Evolutionary conservation across 2,113 vertebrate genomes (phyloP), one percentile per base, ranked within the genome.

Genomic region (Peromyscus leucopus): DNA sequence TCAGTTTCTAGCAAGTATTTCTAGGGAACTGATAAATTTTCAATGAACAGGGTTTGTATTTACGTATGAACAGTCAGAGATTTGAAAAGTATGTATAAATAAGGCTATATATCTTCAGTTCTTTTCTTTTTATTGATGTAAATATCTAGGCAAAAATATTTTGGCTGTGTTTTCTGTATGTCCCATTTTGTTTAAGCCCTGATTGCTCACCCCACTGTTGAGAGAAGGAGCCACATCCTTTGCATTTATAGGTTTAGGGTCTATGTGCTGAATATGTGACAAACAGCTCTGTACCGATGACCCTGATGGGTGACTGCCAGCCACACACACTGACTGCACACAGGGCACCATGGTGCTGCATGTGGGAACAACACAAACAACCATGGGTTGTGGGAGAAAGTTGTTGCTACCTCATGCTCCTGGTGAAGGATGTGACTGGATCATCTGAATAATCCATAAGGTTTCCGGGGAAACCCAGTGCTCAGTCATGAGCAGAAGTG

Each of bases 391-490:
- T 16, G 48, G 7, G n/a, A 95, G 15, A 13, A 11, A 51, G 7
- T 19, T 21, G 65, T 24, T 61, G 39, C 2, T 59, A 48, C 4
- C 57, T 55, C 31, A 5, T 57, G 16, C 42, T 84, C 33, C n/a
- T 4, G 46, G 2, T 16, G 61, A 90, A 36, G 12, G 42, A 36
- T 24, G 4, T 21, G 12, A 51, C 17, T 46, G 42, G 13, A 21
- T 1, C 21, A 1, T 75, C 16, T 61, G 19, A 17, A 24, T 24
- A 72, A 76, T 71, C 59, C 61, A 11, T 33, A 4, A 26, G 78
- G 8, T 65, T 31, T 3, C 0, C 3, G 46, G 48, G 39, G 0
- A 26, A 65, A 22, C 7, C 3, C 42, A 28, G 5, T 11, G 6
- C 16, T 26, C 19, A 74, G 42, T 21, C 7, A 33, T 8, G 36